Evolutionary conservation across 2,888 invertebrate genomes (phyloP).

Genomic region (Eugnorisma glareosa): DNA sequence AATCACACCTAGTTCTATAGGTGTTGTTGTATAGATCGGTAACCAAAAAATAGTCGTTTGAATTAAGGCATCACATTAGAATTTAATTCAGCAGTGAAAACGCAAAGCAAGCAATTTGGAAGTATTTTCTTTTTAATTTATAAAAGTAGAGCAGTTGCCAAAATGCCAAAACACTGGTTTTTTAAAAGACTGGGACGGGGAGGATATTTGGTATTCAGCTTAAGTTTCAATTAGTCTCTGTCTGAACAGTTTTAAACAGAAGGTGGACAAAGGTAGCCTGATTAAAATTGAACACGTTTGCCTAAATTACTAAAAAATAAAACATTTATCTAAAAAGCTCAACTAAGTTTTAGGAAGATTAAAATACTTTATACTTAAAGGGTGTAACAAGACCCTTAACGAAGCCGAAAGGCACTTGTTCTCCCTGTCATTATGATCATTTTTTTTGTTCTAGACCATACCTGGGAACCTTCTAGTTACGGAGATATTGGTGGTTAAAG

Average conservation of each 20-base stretch:
- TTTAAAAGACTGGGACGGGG: too few species aligned
- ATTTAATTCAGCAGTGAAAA: background rate
- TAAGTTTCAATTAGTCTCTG: background rate
- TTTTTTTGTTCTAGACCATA: too few species aligned
- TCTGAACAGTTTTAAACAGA: background rate
- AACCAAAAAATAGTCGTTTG: background rate
- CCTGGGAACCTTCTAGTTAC: too few species aligned
- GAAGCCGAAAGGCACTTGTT: too few species aligned
- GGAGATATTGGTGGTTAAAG: too few species aligned
- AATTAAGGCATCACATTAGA: background rate
- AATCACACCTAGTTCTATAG: background rate
- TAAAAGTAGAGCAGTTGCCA: background rate
- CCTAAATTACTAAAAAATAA: background rate
- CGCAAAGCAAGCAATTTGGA: background rate
- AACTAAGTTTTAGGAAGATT: background rate
- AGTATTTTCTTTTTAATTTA: background rate
- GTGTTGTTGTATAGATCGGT: background rate
- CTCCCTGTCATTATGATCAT: too few species aligned
- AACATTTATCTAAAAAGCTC: background rate
- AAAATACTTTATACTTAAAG: background rate
- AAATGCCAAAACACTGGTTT: background rate
- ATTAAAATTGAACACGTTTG: background rate
- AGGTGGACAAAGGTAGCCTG: background rate
- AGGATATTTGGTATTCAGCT: slow-evolving; percentile 4
- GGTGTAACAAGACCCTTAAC: too few species aligned